Evolutionary conservation across 2,113 vertebrate species (phyloP).

Genomic region (Poeciliopsis retropinna): DNA sequence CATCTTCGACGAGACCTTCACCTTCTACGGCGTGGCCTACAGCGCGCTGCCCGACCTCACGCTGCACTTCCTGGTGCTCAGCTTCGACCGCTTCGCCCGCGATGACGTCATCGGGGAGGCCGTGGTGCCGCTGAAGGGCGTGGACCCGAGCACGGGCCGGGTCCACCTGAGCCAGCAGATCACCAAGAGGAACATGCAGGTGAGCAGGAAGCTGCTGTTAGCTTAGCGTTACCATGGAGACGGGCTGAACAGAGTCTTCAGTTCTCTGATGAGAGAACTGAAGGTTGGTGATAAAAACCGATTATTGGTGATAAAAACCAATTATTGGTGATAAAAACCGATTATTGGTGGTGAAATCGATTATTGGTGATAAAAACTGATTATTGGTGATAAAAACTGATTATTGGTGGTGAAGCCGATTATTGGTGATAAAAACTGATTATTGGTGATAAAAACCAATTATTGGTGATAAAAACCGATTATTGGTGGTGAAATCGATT

Average conservation of each 20-base stretch:
- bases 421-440: too few species aligned
- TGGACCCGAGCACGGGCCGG: slow-evolving; percentile 93
- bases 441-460: too few species aligned
- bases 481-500: too few species aligned
- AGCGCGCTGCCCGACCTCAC: slow-evolving; percentile 93
- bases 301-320: too few species aligned
- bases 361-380: too few species aligned
- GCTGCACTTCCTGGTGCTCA: slow-evolving; percentile 95
- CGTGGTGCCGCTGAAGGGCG: slow-evolving; percentile 90
- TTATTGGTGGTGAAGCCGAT: too few species aligned
- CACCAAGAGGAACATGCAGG: slow-evolving; percentile 94
- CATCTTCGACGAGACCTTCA: slow-evolving; percentile 96
- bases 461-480: too few species aligned
- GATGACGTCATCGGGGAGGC: slow-evolving; percentile 96
- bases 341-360: too few species aligned
- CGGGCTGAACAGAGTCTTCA: background rate
- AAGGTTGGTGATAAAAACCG: too few species aligned
- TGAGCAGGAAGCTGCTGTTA: slow-evolving; percentile 54
- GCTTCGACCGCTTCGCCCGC: slow-evolving; percentile 95
- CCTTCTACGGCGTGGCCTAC: slow-evolving; percentile 94
- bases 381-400: too few species aligned
- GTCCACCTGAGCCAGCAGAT: slow-evolving; percentile 92
- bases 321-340: too few species aligned
- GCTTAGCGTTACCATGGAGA: background rate
- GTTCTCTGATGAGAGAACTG: too few species aligned